phyloP scores from a whole-genome alignment of 2,888 invertebrate species.

The Tachina fera region DNA sequence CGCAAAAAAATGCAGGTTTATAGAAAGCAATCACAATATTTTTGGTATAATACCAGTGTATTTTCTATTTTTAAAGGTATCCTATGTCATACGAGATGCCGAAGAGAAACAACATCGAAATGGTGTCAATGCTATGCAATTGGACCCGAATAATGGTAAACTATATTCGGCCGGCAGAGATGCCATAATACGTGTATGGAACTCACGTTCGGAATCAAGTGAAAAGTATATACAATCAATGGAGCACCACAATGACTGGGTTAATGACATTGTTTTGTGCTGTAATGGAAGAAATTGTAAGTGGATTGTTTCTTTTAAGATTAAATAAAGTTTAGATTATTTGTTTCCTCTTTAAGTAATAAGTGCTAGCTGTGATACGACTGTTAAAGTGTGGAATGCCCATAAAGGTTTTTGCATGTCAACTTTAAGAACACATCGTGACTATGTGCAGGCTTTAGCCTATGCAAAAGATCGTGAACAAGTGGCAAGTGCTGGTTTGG shows the following conservation, averaged over 20 bases:
- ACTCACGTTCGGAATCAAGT: slow-evolving; percentile 85
- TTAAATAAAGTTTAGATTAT: not conserved
- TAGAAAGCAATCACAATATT: not conserved
- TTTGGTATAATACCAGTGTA: slow-evolving; percentile 10
- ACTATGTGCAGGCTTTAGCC: slow-evolving; percentile 98
- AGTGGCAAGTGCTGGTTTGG: slow-evolving; percentile 97
- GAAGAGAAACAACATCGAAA: slow-evolving; percentile 97
- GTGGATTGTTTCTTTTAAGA: slow-evolving; percentile 46
- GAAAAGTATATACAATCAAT: slow-evolving; percentile 96
- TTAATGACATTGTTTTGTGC: slow-evolving; percentile 99
- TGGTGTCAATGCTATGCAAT: slow-evolving; percentile 97
- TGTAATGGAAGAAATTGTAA: slow-evolving; percentile 97
- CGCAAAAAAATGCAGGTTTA: slow-evolving; percentile 85
- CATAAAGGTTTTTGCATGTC: slow-evolving; percentile 99
- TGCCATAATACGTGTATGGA: slow-evolving; percentile 97
- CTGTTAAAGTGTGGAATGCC: slow-evolving; percentile 99
- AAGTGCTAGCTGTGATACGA: slow-evolving; percentile 99
- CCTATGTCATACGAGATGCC: slow-evolving; percentile 98
- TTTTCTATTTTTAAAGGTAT: slow-evolving; percentile 87
- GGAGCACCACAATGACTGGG: slow-evolving; percentile 99
- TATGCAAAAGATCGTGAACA: slow-evolving; percentile 98
- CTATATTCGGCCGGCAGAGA: slow-evolving; percentile 96
- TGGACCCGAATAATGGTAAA: slow-evolving; percentile 93
- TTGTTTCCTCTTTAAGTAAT: slow-evolving; percentile 87
- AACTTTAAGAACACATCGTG: slow-evolving; percentile 97